phyloP scores from a whole-genome alignment of 2,888 invertebrate genomes.

The Rhogogaster chlorosoma region DNA sequence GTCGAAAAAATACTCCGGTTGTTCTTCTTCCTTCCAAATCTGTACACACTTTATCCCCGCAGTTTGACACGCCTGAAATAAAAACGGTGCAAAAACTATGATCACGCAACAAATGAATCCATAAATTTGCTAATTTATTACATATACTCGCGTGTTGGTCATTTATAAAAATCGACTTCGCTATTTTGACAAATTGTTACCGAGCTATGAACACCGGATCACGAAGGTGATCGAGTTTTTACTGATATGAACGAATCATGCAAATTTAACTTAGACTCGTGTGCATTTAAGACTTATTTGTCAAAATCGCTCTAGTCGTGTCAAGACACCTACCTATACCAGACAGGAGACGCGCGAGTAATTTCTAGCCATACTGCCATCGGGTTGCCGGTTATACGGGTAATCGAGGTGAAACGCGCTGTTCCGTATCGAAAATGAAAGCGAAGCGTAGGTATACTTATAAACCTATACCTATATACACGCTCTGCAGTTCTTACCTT shows the following conservation, averaged over 20 bases:
- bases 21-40: not conserved
- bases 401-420: constrained; percentile 51
- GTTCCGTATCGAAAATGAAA: constrained; percentile 52
- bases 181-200: too few species aligned
- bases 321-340: not conserved
- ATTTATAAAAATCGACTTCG: not conserved
- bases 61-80: not conserved
- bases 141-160: not conserved
- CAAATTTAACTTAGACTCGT: not conserved
- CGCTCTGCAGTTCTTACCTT: constrained; percentile 18
- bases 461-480: not conserved
- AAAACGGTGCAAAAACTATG: not conserved
- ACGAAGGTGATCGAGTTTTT: not conserved
- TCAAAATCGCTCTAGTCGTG: not conserved
- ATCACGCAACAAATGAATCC: not conserved
- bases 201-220: not conserved
- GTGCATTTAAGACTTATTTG: not conserved
- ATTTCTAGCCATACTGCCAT: constrained; percentile 17
- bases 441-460: constrained; percentile 35
- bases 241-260: not conserved
- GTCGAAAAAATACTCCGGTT: not conserved
- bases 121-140: not conserved
- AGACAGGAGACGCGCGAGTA: constrained; percentile 41
- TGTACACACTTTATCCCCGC: not conserved
- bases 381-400: constrained; percentile 49